Evolutionary conservation across 2,797 vertebrate genomes (phyloP), one percentile per base, ranked within the genome.

Genomic region (Girardinus metallicus): DNA sequence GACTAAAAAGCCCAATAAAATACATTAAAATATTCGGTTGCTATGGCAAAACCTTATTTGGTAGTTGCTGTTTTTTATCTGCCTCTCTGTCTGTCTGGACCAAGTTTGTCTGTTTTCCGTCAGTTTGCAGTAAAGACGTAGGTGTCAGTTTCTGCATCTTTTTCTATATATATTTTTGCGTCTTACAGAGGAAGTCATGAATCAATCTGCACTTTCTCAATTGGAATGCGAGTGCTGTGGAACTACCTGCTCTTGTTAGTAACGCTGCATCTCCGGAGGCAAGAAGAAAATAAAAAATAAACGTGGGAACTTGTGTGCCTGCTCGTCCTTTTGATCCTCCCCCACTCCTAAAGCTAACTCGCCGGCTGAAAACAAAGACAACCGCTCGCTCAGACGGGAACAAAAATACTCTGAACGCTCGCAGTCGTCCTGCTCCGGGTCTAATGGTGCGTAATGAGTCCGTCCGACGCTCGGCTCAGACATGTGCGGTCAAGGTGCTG

Each of bases 301-400:
- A 57, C 36, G 80, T 49, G n/a, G 70, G 88, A 85, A 90, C 76
- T 82, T 85, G 73, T 26, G 53, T 79, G 60, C 80, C 78, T 82
- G 75, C 77, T 29, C 62, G 26, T 44, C 75, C 84, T 78, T 89
- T 83, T 89, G 76, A 90, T 85, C 85, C 80, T 84, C 90, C 87
- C 79, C 84, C 89, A 82, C 81, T 70, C 62, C 47, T n/a, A 73
- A 77, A 80, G 81, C 80, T 81, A 71, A 83, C 77, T 49, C n/a
- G 34, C 77, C 76, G n/a, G n/a, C n/a, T 86, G 82, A 76, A 91
- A 81, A 86, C 87, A 88, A 83, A 87, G 78, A 77, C 43, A 86
- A 81, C 79, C 68, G 51, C 80, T 70, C 64, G 68, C 43, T 73
- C 81, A 88, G 77, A 85, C 76, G 34, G 71, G 76, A 41, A 23